These are phyloP conservation scores for Tadarida brasiliensis DNA, from an alignment of 2,797 vertebrate genomes.

Conservation along the genomic window DNA sequence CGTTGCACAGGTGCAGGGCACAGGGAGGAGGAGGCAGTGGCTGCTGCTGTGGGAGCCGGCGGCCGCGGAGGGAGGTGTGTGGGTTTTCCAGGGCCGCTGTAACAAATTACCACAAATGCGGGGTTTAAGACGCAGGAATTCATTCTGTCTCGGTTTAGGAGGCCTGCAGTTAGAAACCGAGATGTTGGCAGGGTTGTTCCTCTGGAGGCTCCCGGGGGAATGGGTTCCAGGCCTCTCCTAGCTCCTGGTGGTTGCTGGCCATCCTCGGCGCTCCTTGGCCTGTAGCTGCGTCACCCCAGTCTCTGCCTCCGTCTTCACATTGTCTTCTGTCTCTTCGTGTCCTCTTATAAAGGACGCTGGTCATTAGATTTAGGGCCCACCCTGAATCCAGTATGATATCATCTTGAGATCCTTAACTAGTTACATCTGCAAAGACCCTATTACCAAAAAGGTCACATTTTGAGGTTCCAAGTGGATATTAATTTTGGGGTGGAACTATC, in stretches of 20 bases:
- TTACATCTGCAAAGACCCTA: background rate
- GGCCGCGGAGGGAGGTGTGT: fast-evolving
- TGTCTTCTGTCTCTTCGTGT: background rate
- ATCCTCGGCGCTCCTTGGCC: background rate
- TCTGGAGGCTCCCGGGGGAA: background rate
- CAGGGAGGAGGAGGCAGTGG: background rate
- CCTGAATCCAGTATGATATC: background rate
- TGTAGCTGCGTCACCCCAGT: background rate
- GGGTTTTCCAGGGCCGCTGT: background rate
- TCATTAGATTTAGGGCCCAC: background rate
- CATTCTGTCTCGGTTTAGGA: background rate
- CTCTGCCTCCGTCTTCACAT: background rate
- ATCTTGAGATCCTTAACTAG: background rate
- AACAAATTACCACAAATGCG: background rate
- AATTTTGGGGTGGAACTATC: background rate
- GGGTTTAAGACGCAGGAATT: background rate
- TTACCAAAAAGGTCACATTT: conserved; percentile 30
- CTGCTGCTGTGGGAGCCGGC: background rate
- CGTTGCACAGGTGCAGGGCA: background rate
- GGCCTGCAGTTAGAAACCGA: background rate
- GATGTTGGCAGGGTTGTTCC: background rate
- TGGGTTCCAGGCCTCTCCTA: fast-evolving
- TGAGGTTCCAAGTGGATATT: background rate
- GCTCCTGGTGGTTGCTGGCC: background rate
- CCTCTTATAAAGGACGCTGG: background rate